These are phyloP conservation scores for Circaetus gallicus DNA, from an alignment of 2,113 vertebrate genomes.

Conservation along the genomic window DNA sequence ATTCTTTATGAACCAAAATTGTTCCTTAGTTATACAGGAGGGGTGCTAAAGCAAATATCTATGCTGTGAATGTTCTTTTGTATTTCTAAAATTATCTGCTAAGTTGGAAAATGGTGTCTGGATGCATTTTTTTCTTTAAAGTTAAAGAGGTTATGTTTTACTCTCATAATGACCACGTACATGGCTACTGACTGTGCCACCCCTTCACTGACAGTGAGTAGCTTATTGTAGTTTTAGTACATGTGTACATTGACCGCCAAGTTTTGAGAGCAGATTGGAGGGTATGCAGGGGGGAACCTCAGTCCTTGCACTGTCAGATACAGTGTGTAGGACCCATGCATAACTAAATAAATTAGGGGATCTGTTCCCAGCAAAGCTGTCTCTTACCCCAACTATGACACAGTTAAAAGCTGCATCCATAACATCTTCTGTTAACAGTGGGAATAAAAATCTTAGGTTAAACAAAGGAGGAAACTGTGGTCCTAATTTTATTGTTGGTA, in stretches of 20 bases:
- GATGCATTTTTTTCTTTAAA: not conserved
- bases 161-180: not conserved
- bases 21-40: slow-evolving; percentile 11
- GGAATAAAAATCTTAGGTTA: not conserved
- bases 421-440: not conserved
- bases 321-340: not conserved
- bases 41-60: slow-evolving; percentile 28
- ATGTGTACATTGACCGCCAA: too few relatives aligned
- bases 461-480: not conserved
- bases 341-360: not conserved
- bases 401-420: not conserved
- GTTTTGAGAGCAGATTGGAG: not conserved
- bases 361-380: not conserved
- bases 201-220: not conserved
- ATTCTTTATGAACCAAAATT: slow-evolving; percentile 57
- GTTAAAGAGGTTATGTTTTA: not conserved
- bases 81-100: slow-evolving; percentile 2
- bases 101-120: not conserved
- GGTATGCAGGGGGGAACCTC: rapidly evolving
- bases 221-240: not conserved
- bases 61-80: not conserved
- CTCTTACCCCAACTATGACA: not conserved
- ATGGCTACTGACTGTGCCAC: not conserved
- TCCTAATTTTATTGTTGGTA: not conserved
- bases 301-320: not conserved